Evolutionary conservation across 2,113 vertebrate species (phyloP), one percentile per base, ranked within the genome.

Genomic region (Aphelocoma coerulescens): DNA sequence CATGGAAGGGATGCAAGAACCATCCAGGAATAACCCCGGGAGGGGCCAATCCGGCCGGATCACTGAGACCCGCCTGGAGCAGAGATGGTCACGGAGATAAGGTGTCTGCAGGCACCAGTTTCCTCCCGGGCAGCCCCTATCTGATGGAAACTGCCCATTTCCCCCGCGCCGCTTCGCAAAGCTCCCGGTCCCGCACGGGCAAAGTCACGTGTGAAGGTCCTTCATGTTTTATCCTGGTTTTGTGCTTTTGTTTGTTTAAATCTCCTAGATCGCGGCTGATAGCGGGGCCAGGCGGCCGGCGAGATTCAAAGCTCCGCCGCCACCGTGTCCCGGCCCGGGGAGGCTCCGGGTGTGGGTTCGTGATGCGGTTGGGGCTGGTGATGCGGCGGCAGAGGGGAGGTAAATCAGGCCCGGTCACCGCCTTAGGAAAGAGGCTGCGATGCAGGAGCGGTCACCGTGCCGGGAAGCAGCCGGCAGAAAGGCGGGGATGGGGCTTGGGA

Each of bases 111-210:
- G 75, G 85, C 71, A 52, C 3, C 54, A 0, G 35, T 79, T 94
- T 91, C 96, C 96, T 95, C 66, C 80, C 4, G 33, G 37, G 76
- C 16, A 14, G 71, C 59, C 72, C 68, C 73, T 41, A 81, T 96
- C 96, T 7, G 92, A 89, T 96, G 95, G 92, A 49, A 92, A 66
- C 94, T n/a, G 74, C 95, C 59, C 89, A 2, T 35, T 94, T 96
- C 97, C 95, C 91, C 83, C 6, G 44, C 58, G 13, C 88, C 32
- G 11, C 16, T 18, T 14, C 57, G 11, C 86, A 46, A 5, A 71
- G 49, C 74, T 43, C 46, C 75, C 13, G 11, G 16, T 39, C 68
- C 69, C 13, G 4, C 46, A 2, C 9, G 32, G 90, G 37, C 94
- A 83, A 24, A 77, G 88, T 57, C 91, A 32, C 5, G 0, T 5